A percentile compares a stretch with the other conserved stretches of the same genome.
phyloP scores from a whole-genome alignment of 2,888 invertebrate genomes.

The Plagodis dolabraria region DNA sequence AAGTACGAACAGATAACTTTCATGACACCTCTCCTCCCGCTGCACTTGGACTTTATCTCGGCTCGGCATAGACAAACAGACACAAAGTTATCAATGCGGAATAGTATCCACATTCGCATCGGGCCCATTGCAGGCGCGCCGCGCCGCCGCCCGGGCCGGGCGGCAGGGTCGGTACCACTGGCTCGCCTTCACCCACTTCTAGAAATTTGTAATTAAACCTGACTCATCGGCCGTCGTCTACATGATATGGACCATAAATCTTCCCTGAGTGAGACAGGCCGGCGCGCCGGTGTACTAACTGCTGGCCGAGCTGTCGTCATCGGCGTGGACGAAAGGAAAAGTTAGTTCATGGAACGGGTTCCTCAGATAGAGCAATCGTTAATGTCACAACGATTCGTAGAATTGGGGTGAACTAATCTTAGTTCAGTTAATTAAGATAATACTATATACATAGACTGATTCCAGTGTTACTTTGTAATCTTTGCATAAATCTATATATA shows the following conservation, averaged over 20 bases:
- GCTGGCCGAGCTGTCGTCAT: too few species aligned
- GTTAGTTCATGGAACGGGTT: too few species aligned
- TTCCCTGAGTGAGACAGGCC: conserved; percentile 4
- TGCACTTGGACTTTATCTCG: background rate
- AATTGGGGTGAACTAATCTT: too few species aligned
- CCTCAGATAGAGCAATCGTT: too few species aligned
- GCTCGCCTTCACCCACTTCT: conserved; percentile 72
- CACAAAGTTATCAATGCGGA: background rate
- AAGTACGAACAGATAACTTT: conserved; percentile 2
- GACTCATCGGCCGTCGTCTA: conserved; percentile 40
- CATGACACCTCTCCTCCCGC: background rate
- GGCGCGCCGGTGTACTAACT: background rate
- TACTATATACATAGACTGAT: too few species aligned
- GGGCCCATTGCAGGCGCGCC: conserved; percentile 9
- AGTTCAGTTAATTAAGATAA: too few species aligned
- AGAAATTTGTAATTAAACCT: conserved; percentile 39
- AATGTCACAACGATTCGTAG: too few species aligned
- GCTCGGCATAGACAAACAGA: background rate
- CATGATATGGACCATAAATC: conserved; percentile 22
- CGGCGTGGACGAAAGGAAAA: too few species aligned
- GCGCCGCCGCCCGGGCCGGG: background rate
- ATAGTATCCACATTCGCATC: background rate
- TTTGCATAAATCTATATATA: too few species aligned
- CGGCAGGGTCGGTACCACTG: background rate
- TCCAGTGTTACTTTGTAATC: too few species aligned